phyloP scores from a whole-genome alignment of 2,113 vertebrate species.

The Synchiropus splendidus region DNA sequence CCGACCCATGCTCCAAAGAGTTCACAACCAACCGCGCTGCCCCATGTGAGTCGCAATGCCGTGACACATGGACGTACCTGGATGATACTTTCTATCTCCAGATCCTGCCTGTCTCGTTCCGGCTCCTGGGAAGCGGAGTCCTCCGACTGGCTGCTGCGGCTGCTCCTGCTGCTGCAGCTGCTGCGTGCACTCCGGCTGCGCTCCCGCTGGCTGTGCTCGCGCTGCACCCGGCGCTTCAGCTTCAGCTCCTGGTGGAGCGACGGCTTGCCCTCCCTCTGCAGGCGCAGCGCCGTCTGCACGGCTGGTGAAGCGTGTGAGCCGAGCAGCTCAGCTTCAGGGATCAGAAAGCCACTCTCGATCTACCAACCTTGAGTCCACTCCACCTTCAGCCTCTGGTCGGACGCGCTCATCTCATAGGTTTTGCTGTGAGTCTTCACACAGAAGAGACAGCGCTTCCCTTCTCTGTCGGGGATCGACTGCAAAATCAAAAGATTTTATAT shows the following conservation, averaged over 20 bases:
- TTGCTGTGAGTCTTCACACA: slow-evolving; percentile 67
- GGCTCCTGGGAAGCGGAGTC: slow-evolving; percentile 23
- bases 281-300: slow-evolving; percentile 58
- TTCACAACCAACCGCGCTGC: background rate
- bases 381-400: slow-evolving; percentile 65
- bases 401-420: slow-evolving; percentile 70
- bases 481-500: slow-evolving; percentile 3
- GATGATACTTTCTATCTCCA: slow-evolving; percentile 65
- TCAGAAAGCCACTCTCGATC: background rate
- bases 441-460: slow-evolving; percentile 69
- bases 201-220: slow-evolving; percentile 45
- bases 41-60: background rate
- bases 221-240: slow-evolving; percentile 53
- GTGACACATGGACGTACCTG: slow-evolving; percentile 34
- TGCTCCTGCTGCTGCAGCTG: slow-evolving; percentile 54
- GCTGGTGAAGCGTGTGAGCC: slow-evolving; percentile 38
- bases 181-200: slow-evolving; percentile 44
- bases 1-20: no score
- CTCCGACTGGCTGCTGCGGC: slow-evolving; percentile 38
- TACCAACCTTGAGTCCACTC: slow-evolving; percentile 71
- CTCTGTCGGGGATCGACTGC: slow-evolving; percentile 66
- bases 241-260: slow-evolving; percentile 65
- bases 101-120: slow-evolving; percentile 54
- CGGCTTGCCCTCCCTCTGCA: slow-evolving; percentile 52
- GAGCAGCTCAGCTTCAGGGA: no score